A percentile compares a stretch with the other conserved stretches of the same genome.
Conservation (phyloP, 2,888 invertebrate genomes). For the Ectemnius lituratus region DNA sequence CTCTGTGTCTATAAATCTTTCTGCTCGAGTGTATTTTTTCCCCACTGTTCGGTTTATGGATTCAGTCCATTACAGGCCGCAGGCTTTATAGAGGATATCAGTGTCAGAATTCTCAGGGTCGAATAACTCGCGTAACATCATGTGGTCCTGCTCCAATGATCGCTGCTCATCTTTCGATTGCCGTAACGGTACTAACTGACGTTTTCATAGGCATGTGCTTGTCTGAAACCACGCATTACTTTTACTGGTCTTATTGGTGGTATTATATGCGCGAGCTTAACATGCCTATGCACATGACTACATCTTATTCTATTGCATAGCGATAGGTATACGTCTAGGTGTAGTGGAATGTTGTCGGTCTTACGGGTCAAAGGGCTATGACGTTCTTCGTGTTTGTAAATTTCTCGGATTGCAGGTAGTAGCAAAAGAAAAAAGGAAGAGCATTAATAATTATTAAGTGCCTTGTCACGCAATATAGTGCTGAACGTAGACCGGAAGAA, state of each 20-base stretch:
- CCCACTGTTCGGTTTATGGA: too few relatives aligned
- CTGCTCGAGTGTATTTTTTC: too few relatives aligned
- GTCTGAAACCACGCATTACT: conserved; percentile 37
- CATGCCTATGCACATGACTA: conserved; percentile 19
- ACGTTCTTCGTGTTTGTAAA: neutral
- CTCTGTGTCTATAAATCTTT: too few relatives aligned
- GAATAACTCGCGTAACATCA: conserved; percentile 11
- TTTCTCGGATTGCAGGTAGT: neutral
- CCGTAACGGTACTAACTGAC: conserved; percentile 55
- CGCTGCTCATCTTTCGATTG: conserved; percentile 51
- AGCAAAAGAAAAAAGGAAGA: neutral
- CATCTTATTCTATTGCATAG: conserved; percentile 26
- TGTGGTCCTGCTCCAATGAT: conserved; percentile 45
- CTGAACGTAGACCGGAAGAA: conserved; percentile 9
- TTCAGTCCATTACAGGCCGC: too few relatives aligned
- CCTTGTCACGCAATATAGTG: neutral
- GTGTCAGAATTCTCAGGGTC: conserved; percentile 1
- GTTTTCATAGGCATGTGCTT: conserved; percentile 50
- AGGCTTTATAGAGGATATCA: neutral
- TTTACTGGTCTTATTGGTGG: conserved; percentile 41
- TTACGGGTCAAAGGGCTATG: neutral
- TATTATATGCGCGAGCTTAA: conserved; percentile 19
- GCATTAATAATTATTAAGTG: too few relatives aligned
- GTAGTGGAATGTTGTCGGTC: neutral
- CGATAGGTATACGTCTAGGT: neutral